phyloP scores from a whole-genome alignment of 2,113 vertebrate genomes.

The Chunga burmeisteri region DNA sequence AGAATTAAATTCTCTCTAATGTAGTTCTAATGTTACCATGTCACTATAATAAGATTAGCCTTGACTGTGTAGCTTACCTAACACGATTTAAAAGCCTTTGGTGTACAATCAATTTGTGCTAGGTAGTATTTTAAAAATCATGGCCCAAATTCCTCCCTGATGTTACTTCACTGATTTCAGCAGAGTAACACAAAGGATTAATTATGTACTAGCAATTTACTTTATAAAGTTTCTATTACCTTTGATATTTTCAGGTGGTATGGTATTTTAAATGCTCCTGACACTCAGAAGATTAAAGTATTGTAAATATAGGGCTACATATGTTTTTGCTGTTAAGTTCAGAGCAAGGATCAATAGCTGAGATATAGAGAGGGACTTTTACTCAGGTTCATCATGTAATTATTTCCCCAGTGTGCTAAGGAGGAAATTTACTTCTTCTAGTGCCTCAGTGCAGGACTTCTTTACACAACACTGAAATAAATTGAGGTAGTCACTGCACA shows the following conservation, averaged over 20 bases:
- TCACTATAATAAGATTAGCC: conserved; percentile 1
- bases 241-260: neutral
- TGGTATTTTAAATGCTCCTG: neutral
- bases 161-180: neutral
- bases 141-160: neutral
- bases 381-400: neutral
- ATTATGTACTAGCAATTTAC: neutral
- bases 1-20: conserved; percentile 23
- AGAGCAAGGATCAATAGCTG: neutral
- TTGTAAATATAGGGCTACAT: neutral
- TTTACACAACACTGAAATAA: neutral
- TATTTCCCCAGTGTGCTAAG: neutral
- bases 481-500: neutral
- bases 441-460: neutral
- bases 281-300: neutral
- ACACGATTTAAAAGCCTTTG: neutral
- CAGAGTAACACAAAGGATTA: neutral
- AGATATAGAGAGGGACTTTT: neutral
- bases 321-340: neutral
- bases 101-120: neutral
- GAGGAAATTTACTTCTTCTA: neutral
- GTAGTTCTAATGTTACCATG: neutral
- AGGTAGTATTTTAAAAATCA: neutral
- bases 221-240: neutral
- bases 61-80: neutral